Base-by-base conservation (phyloP, 2,113 vertebrate genomes). In the Mesocricetus auratus region DNA sequence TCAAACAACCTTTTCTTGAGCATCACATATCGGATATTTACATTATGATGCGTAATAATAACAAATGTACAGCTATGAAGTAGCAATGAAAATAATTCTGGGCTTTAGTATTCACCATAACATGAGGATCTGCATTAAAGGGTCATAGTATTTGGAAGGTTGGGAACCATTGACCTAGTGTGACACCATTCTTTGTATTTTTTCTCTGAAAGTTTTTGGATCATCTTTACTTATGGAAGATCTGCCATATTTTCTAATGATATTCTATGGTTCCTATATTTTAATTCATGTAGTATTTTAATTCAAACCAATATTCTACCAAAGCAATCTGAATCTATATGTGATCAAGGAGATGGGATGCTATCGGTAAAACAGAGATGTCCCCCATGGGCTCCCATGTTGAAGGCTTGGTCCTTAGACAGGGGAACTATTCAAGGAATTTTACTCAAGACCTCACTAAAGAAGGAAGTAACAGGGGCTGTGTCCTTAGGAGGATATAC, bases 251-350 rank as follows among this genome's bases (percentile, higher is more conserved):
- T 47, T 95, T 82, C 42, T 94, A 90, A 85, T 60, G 21, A n/a
- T 39, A 56, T 4, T 26, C 1, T 68, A 7, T 77, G 19, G 62
- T 62, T 15, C 0, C 90, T 47, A 62, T 73, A 62, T 94, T 90
- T 83, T 33, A 77, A 91, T 92, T 89, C 10, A 60, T n/a, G n/a
- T n/a, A n/a, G n/a, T 73, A 62, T 94, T 90, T 83, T 33, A 77
- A 91, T 92, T 89, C 10, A 60, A 95, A 69, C n/a, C 13, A 3
- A 78, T 64, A 86, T 47, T 17, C 10, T 1, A 77, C 64, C 11
- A 78, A 85, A 85, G 19, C 4, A 6, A 62, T 60, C 13, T 47
- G 53, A 87, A 90, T 42, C 7, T 95, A 74, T 66, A 58, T 75
- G 12, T 39, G 42, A 94, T 0, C 75, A 89, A 45, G 8, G 11